Evolutionary conservation across 2,113 vertebrate genomes (phyloP).

Genomic region (Plestiodon gilberti): DNA sequence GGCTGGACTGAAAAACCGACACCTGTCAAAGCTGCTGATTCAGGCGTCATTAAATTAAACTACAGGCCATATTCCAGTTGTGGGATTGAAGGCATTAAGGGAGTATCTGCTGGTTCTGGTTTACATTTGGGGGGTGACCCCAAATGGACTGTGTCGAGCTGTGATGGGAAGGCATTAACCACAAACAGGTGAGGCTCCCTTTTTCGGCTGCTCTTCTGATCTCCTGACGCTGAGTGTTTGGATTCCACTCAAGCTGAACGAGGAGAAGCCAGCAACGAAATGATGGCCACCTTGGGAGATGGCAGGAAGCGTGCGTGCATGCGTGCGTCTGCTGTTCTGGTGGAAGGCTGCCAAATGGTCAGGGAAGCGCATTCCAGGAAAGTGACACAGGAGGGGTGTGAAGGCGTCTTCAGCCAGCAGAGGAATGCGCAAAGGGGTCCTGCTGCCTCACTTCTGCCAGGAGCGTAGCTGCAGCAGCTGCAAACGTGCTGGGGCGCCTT

Average conservation of each 20-base stretch:
- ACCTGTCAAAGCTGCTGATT: slow-evolving; percentile 69
- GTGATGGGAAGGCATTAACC: slow-evolving; percentile 74
- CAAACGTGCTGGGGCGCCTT: background rate
- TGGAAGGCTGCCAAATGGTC: slow-evolving; percentile 50
- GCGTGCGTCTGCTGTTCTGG: slow-evolving; percentile 51
- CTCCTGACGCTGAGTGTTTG: slow-evolving; percentile 69
- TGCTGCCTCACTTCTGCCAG: slow-evolving; percentile 44
- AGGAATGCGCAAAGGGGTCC: background rate
- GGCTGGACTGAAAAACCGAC: slow-evolving; percentile 70
- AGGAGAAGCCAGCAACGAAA: slow-evolving; percentile 59
- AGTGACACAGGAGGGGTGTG: slow-evolving; percentile 30
- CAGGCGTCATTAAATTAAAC: background rate
- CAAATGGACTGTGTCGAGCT: slow-evolving; percentile 54
- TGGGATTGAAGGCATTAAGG: slow-evolving; percentile 43
- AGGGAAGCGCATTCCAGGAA: slow-evolving; percentile 52
- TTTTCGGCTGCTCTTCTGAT: slow-evolving; percentile 68
- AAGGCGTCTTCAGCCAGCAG: background rate
- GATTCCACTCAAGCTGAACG: slow-evolving; percentile 70
- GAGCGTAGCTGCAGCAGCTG: slow-evolving; percentile 1
- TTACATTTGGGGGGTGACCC: slow-evolving; percentile 64
- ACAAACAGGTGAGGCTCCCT: slow-evolving; percentile 75
- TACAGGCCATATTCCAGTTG: slow-evolving; percentile 43
- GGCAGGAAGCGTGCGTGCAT: slow-evolving; percentile 72
- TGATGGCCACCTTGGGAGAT: slow-evolving; percentile 61
- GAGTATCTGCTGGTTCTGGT: slow-evolving; percentile 52